phyloP scores from a whole-genome alignment of 2,888 invertebrate genomes.

The Keiferia lycopersicella region DNA sequence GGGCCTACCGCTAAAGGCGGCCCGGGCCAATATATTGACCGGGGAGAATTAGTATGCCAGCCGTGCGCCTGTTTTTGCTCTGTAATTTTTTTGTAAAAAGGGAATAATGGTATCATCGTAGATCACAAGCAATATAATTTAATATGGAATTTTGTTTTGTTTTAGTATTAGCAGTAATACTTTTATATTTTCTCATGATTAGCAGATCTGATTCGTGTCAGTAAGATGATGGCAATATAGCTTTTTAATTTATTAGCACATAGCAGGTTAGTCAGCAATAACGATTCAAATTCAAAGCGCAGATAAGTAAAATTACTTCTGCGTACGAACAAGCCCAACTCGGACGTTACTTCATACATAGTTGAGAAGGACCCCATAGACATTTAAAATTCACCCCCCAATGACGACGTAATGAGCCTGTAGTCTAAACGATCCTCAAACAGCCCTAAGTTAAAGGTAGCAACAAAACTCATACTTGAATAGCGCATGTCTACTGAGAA shows the following conservation, averaged over 20 bases:
- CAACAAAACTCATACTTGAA: constrained; percentile 12
- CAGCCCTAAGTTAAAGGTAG: constrained; percentile 38
- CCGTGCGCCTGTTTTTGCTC: constrained; percentile 67
- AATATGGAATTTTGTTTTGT: constrained; percentile 66
- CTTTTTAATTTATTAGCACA: constrained; percentile 74
- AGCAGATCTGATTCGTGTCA: too few species aligned
- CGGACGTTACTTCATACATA: constrained; percentile 72
- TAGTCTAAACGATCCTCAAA: constrained; percentile 62
- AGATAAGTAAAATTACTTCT: constrained; percentile 37
- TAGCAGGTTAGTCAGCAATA: constrained; percentile 68
- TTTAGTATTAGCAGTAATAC: constrained; percentile 34
- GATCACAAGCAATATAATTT: constrained; percentile 74
- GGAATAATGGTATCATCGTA: constrained; percentile 77
- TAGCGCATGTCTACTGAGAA: constrained; percentile 30
- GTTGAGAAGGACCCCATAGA: constrained; percentile 66
- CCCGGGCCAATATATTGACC: constrained; percentile 73
- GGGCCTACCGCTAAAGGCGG: constrained; percentile 45
- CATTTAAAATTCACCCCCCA: constrained; percentile 76
- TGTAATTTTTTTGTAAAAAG: constrained; percentile 71
- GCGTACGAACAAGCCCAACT: constrained; percentile 65
- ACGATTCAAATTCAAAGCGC: constrained; percentile 59
- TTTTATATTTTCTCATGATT: neutral
- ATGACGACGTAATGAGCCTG: constrained; percentile 62
- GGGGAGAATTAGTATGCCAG: constrained; percentile 72
- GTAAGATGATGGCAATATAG: constrained; percentile 59